Evolutionary conservation across 2,797 vertebrate genomes (phyloP).

Genomic region (Champsocephalus gunnari): DNA sequence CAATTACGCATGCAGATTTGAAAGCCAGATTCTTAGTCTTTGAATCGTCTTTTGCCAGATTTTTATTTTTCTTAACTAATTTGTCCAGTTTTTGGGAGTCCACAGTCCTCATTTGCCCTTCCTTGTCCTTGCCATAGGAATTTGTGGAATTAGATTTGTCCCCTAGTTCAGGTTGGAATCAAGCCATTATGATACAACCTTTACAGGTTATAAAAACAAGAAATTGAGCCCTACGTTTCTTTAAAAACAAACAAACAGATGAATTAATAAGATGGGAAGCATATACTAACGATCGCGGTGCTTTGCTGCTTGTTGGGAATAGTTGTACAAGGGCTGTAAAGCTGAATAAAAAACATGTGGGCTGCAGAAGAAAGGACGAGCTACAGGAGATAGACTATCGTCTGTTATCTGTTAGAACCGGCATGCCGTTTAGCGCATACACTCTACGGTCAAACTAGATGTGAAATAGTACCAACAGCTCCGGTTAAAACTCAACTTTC

Average conservation of each 20-base stretch:
- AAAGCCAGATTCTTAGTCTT: background rate
- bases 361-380: background rate
- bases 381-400: background rate
- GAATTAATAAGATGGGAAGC: background rate
- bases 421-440: too few species aligned
- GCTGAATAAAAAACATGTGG: background rate
- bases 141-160: background rate
- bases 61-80: background rate
- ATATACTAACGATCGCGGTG: background rate
- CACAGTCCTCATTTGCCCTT: background rate
- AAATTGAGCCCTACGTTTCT: background rate
- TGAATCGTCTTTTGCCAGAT: background rate
- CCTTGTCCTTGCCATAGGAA: background rate
- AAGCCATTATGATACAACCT: background rate
- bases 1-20: background rate
- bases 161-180: background rate
- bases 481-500: background rate
- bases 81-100: background rate
- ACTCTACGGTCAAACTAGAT: background rate
- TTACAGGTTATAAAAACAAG: background rate
- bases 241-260: background rate
- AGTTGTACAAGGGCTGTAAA: background rate
- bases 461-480: background rate
- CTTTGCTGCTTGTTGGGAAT: background rate
- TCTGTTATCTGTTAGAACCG: slow-evolving; percentile 4